Evolutionary conservation across 2,888 invertebrate genomes (phyloP), one percentile per base, ranked within the genome.

Genomic region (Torymus tubicola): DNA sequence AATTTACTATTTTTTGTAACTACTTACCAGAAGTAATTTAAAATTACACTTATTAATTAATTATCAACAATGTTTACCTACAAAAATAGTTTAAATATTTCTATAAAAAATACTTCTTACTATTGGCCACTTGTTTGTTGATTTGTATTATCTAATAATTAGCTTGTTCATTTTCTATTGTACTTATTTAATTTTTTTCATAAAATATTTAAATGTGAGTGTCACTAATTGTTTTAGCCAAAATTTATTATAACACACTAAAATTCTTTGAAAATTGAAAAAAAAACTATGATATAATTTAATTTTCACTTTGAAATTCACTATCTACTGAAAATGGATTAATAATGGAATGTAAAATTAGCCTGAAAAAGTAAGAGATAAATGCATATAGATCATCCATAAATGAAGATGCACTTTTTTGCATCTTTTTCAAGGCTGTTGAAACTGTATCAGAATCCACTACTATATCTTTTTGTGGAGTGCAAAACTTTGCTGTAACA

Each of bases 401-500:
- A 16, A 78, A 81, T 21, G 78, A 78, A 10, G 78, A 81, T 67
- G 81, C 64, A 60, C 81, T 81, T 31, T 81, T 81, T 61, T 81
- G 81, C 81, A 81, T 78, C 50, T 81, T 81, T 58, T 68, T 81
- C 1, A 81, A 61, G 50, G 61, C 81, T 3, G 61, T 70, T 24
- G 81, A 52, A n/a, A 81, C 57, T 18, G 81, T 78, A 58, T 81
- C 81, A 3, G 78, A 60, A 70, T 81, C 81, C 58, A 78, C 64
- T 16, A 81, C 74, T 14, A 81, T 50, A n/a, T 81, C 81, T 14
- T 81, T 81, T 18, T 73, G 78, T 12, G 81, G 81, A 18, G 74
- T 67, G 24, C 81, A 81, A 65, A 81, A 78, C 24, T 81, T 81
- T 2, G 81, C 78, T 4, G 81, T 81, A 12, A 78, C 81, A 70